Conservation (phyloP, 2,797 vertebrate species). For the Thaleichthys pacificus region DNA sequence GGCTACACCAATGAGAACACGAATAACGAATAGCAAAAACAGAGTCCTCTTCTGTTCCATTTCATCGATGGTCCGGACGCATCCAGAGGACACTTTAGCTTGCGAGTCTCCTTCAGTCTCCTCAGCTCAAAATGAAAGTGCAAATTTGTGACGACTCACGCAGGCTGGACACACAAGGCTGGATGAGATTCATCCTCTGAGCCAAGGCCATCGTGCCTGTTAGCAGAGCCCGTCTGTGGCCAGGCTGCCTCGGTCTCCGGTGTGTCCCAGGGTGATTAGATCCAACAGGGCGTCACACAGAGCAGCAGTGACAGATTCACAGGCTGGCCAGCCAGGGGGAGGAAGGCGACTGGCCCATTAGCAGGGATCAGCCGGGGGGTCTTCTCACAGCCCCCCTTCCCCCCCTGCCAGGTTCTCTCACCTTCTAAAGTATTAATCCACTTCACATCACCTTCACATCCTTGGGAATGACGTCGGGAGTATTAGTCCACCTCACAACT, state of each 20-base stretch:
- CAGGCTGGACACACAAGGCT: too few relatives aligned
- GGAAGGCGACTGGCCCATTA: slow-evolving; percentile 1
- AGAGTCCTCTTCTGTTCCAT: too few relatives aligned
- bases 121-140: too few relatives aligned
- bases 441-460: neutral
- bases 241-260: neutral
- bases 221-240: too few relatives aligned
- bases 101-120: too few relatives aligned
- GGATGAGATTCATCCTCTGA: too few relatives aligned
- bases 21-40: too few relatives aligned
- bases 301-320: slow-evolving; percentile 7
- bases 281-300: slow-evolving; percentile 8
- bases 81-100: too few relatives aligned
- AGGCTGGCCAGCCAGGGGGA: slow-evolving; percentile 6
- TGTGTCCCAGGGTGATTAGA: neutral
- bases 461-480: neutral
- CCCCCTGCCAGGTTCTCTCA: neutral
- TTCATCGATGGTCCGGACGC: too few relatives aligned
- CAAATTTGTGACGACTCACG: too few relatives aligned
- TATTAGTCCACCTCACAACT: slow-evolving; percentile 4
- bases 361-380: neutral
- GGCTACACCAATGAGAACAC: too few relatives aligned
- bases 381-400: neutral
- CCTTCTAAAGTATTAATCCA: neutral
- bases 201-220: too few relatives aligned